Evolutionary conservation across 2,888 invertebrate species (phyloP), one percentile per base, ranked within the genome.

Genomic region (Didymodactylos carnosus): DNA sequence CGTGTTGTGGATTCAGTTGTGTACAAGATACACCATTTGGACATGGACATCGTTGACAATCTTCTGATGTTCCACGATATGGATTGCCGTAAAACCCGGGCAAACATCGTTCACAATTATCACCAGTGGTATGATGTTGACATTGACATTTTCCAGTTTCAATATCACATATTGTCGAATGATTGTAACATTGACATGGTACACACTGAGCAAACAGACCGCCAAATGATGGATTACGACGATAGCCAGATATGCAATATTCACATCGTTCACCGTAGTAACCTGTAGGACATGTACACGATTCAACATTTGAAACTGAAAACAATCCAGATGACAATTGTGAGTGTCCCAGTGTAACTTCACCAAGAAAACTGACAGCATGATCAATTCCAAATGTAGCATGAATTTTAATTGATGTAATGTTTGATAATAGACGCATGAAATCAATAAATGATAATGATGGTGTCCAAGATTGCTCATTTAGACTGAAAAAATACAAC

Each of bases 381-480:
- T 92, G 92, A 78, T 88, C 88, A 73, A 87, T 87, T 3, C 90
- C 89, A 83, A 92, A 98, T 0, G 93, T 93, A 39, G 90, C 97
- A 75, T 94, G 88, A 75, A 98, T 92, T 84, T 91, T 93, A 69
- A 98, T 89, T 0, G 93, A 89, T 0, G 94, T 95, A 73, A 99
- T 81, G 82, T 98, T 94, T 71, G 94, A 89, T 10, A 98, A 86
- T 43, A 98, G 88, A 0, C 91, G 91, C 84, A 95, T 91, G 81
- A 94, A 97, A 71, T 91, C 91, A 73, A 90, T 87, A 3, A 94
- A 88, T 10, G 90, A 88, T 11, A 95, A 86, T 16, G 89, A 88
- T 0, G 98, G 98, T 75, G 91, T 90, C 98, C 98, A 98, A 14
- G 92, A 91, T 82, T 94, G 89, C 81, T 98, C 95, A 81, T 97